Conservation (phyloP, 2,797 vertebrate species). For the Xenops minutus region DNA sequence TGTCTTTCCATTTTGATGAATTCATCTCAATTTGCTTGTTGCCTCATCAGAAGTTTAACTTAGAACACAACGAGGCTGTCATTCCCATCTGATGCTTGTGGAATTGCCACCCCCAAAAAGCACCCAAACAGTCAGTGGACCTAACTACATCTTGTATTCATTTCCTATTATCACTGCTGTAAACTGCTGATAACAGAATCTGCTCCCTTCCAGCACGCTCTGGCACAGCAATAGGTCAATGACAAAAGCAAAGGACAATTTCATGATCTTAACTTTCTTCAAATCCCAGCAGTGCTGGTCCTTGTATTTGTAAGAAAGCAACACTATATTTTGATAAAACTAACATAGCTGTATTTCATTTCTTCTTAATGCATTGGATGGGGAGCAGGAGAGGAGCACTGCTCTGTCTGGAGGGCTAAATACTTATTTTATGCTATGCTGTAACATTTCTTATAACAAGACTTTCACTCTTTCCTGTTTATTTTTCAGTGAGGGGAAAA, state of each 20-base stretch:
- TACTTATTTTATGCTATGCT: neutral
- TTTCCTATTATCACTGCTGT: neutral
- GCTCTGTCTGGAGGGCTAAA: neutral
- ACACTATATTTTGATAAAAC: neutral
- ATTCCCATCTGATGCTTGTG: neutral
- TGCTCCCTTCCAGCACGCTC: neutral
- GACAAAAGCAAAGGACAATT: constrained; percentile 7
- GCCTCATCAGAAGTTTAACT: neutral
- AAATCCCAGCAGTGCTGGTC: neutral
- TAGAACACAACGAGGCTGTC: neutral
- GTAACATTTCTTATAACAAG: neutral
- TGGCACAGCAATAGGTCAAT: neutral
- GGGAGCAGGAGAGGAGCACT: neutral
- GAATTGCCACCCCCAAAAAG: neutral
- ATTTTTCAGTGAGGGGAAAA: neutral
- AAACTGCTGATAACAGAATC: neutral
- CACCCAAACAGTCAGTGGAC: neutral
- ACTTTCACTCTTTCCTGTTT: neutral
- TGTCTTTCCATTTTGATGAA: neutral
- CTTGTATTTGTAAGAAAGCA: neutral
- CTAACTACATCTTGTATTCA: neutral
- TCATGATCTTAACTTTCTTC: neutral
- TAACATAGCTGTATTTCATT: neutral
- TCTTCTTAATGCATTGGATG: neutral
- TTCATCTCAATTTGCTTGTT: neutral